These are phyloP conservation scores for Condylura cristata DNA, from an alignment of 2,113 vertebrate genomes.

Conservation along the genomic window DNA sequence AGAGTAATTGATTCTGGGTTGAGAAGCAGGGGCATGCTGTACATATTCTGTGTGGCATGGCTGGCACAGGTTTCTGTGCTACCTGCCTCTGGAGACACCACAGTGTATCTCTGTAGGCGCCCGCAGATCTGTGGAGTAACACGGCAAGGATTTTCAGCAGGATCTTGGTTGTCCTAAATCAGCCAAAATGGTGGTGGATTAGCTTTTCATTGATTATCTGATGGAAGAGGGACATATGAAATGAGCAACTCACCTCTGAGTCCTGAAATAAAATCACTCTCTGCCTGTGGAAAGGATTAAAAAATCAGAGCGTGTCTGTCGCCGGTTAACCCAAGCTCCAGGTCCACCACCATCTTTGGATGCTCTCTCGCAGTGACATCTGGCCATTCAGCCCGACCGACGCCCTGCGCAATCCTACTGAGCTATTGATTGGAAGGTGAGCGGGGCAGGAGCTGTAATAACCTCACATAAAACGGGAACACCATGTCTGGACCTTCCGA, in stretches of 20 bases:
- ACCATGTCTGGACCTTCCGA: neutral
- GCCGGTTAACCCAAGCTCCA: neutral
- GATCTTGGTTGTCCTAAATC: neutral
- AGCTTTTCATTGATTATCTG: neutral
- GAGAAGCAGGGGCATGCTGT: neutral
- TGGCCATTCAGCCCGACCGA: neutral
- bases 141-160: neutral
- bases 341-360: neutral
- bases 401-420: neutral
- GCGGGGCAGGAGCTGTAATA: neutral
- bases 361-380: neutral
- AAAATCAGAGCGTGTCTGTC: neutral
- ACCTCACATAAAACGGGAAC: neutral
- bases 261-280: constrained; percentile 48
- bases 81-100: neutral
- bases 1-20: neutral
- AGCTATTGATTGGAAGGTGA: constrained; percentile 39
- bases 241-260: neutral
- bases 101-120: neutral
- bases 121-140: neutral
- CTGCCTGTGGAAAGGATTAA: neutral
- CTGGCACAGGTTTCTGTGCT: neutral
- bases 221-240: neutral
- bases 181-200: neutral
- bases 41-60: neutral